Evolutionary conservation across 2,113 vertebrate species (phyloP), one percentile per base, ranked within the genome.

Genomic region (Amblyornis subalaris): DNA sequence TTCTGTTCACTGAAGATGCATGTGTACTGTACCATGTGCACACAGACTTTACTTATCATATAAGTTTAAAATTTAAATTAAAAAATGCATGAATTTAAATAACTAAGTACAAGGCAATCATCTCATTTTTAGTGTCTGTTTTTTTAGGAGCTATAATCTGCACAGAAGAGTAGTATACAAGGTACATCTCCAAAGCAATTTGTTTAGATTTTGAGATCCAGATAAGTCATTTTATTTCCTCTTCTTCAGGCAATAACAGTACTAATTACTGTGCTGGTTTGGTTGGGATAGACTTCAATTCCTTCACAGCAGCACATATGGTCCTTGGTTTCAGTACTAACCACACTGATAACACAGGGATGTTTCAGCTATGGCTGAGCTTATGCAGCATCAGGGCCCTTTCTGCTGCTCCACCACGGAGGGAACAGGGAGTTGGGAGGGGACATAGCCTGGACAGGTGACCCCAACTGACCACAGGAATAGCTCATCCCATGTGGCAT

Each of bases 401-500:
- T 40, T 26, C 36, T 1, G 0, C 9, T 8, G 4, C 14, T 9
- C 25, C 24, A 29, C 5, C 24, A n/a, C 15, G 10, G n/a, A 48
- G 2, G 17, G 22, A 21, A 66, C 40, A 55, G 33, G 33, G 15
- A 69, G 29, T 0, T 66, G 17, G 7, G 18, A 85, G 38, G 17
- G 6, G 4, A 60, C 47, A 75, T 17, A 75, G 44, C 1, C 3
- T 1, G n/a, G 40, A 57, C 21, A 74, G 47, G 16, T 48, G 42
- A 73, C 8, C 7, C 3, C 22, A 57, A 1, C 7, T 28, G 51
- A 73, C 33, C 8, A 44, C 12, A 80, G 5, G 5, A 15, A 65
- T 33, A 77, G 5, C 8, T 5, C 10, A 35, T 2, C 23, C 14
- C 26, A 6, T 8, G 18, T 7, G 16, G 2, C 1, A 4, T 6